Conservation (phyloP, 2,113 vertebrate genomes). For the Notothenia rossii region DNA sequence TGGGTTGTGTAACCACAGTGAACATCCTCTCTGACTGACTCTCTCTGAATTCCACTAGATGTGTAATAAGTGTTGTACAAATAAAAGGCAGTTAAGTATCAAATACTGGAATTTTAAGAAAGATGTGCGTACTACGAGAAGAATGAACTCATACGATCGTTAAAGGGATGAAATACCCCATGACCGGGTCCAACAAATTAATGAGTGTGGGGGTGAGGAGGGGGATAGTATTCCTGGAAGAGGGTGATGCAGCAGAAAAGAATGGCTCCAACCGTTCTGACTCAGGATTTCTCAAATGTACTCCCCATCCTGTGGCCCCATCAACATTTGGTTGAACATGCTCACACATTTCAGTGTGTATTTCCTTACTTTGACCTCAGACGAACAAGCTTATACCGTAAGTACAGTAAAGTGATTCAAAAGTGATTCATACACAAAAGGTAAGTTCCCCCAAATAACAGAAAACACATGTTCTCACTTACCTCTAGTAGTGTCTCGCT, state of each 20-base stretch:
- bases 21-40: neutral
- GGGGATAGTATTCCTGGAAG: constrained; percentile 76
- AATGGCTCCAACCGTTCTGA: constrained; percentile 68
- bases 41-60: constrained; percentile 32
- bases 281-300: constrained; percentile 63
- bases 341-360: constrained; percentile 19
- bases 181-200: constrained; percentile 43
- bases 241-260: constrained; percentile 74
- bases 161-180: constrained; percentile 46
- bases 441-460: neutral
- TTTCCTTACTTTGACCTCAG: constrained; percentile 21
- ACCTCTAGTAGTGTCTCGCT: no score
- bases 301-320: constrained; percentile 35
- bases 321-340: neutral
- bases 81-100: constrained; percentile 43
- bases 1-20: constrained; percentile 3
- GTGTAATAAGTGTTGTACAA: constrained; percentile 35
- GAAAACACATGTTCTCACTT: neutral
- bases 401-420: constrained; percentile 25
- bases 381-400: neutral
- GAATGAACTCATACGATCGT: constrained; percentile 21
- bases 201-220: constrained; percentile 28
- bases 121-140: neutral
- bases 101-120: constrained; percentile 12
- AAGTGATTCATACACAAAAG: constrained; percentile 27